Conservation (phyloP, 1,140 invertebrate genomes). For the Aricia agestis region DNA sequence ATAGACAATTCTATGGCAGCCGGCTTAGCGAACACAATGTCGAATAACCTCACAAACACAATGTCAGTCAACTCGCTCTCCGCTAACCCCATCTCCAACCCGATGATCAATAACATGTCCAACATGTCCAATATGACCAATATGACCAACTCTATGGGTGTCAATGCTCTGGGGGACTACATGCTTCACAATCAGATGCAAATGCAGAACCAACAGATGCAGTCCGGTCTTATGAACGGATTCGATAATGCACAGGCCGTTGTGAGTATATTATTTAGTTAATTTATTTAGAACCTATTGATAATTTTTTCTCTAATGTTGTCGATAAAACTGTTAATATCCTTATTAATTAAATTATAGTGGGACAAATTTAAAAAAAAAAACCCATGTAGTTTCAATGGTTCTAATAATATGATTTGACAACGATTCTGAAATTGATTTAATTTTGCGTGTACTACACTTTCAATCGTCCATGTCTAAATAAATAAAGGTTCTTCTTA, state of each 20-base stretch:
- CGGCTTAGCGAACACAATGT: constrained; percentile 38
- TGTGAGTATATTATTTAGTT: constrained; percentile 48
- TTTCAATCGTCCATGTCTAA: too few relatives aligned
- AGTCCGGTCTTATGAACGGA: constrained; percentile 51
- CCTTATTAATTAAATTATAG: too few relatives aligned
- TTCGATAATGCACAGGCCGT: constrained; percentile 51
- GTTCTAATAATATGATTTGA: too few relatives aligned
- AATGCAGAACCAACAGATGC: constrained; percentile 44
- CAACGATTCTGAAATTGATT: too few relatives aligned
- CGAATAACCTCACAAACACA: constrained; percentile 33
- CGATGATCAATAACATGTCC: constrained; percentile 22
- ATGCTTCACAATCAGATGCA: constrained; percentile 52
- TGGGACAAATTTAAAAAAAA: too few relatives aligned
- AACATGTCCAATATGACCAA: constrained; percentile 18
- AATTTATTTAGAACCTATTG: too few relatives aligned
- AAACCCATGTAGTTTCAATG: too few relatives aligned
- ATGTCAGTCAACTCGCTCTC: constrained; percentile 25
- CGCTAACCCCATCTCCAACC: neutral
- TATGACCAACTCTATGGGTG: constrained; percentile 27
- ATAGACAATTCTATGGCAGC: constrained; percentile 58
- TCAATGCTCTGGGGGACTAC: constrained; percentile 36
- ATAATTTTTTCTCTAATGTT: too few relatives aligned
- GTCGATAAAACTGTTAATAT: too few relatives aligned
- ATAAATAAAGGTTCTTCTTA: too few relatives aligned
- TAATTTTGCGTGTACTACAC: too few relatives aligned